Base-by-base conservation (phyloP, 2,113 vertebrate genomes). In the Entosphenus tridentatus region DNA sequence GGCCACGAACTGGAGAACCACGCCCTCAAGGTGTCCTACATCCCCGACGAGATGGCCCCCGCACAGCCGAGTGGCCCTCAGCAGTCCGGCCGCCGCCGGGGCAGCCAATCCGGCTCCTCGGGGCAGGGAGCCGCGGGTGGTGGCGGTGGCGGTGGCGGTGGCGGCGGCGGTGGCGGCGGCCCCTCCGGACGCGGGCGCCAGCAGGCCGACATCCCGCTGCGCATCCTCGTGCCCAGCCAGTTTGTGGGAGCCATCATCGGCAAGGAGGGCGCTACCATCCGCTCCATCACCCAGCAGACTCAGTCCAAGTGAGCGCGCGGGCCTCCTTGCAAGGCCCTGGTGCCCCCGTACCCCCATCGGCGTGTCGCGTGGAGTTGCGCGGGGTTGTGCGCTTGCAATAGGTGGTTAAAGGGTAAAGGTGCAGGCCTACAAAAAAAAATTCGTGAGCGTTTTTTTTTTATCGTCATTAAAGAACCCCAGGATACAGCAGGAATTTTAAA, bases 201-300 rank as follows among this genome's bases (percentile, higher is more conserved):
- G 72, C 88, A 92, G 67, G 89, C 87, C 0, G 89, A 95, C 6
- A 80, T 98, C 74, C 92, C 92, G 0, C 78, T 98, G 3, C 83
- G 93, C 68, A 82, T 98, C 74, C 79, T 96, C 72, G 93, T 98
- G 57, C 93, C 93, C 74, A 98, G 89, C 0, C 93, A 98, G 76
- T 98, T 96, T 4, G 90, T 98, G 56, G 93, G 93, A 65, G 93
- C 93, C 14, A 96, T 98, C 18, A 98, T 98, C 1, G 92, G 93
- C 72, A 98, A 98, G 73, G 90, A 96, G 79, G 93, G 93, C 2
- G 87, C 87, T 2, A 96, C 93, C 55, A 98, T 98, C 74, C 86
- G 93, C 69, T 96, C 90, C 72, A 90, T 98, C 72, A 98, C 93
- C 73, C 96, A 93, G 76, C 90, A 98, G 80, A 98, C 93, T 0